These are phyloP conservation scores for Platysteira castanea DNA, from an alignment of 2,113 vertebrate genomes.

Conservation along the genomic window DNA sequence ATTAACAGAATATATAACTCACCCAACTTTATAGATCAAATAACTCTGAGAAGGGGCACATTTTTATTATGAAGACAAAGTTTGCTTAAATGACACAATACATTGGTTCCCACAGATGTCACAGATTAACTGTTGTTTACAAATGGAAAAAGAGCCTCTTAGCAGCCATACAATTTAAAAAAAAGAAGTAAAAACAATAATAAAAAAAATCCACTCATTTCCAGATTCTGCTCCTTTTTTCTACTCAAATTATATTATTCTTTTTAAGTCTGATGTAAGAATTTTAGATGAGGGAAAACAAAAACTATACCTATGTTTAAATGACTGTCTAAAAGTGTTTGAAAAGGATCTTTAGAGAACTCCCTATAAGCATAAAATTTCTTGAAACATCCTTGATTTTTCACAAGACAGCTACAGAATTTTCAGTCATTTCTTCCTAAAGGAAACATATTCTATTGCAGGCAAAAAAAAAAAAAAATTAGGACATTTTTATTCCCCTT, in stretches of 20 bases:
- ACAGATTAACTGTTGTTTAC: background rate
- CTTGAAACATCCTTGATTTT: background rate
- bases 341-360: background rate
- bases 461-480: background rate
- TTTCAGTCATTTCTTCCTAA: background rate
- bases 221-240: background rate
- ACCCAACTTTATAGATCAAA: background rate
- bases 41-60: background rate
- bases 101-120: background rate
- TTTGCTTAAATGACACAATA: background rate
- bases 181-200: background rate
- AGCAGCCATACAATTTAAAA: background rate
- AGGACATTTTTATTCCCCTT: background rate
- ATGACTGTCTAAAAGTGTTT: background rate
- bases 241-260: background rate
- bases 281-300: background rate
- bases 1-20: background rate
- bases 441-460: background rate
- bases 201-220: background rate
- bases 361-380: background rate
- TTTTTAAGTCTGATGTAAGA: background rate
- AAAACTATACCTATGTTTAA: background rate
- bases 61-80: background rate
- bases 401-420: background rate
- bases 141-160: background rate